Conservation (phyloP, 2,113 vertebrate species). For the Carollia perspicillata region DNA sequence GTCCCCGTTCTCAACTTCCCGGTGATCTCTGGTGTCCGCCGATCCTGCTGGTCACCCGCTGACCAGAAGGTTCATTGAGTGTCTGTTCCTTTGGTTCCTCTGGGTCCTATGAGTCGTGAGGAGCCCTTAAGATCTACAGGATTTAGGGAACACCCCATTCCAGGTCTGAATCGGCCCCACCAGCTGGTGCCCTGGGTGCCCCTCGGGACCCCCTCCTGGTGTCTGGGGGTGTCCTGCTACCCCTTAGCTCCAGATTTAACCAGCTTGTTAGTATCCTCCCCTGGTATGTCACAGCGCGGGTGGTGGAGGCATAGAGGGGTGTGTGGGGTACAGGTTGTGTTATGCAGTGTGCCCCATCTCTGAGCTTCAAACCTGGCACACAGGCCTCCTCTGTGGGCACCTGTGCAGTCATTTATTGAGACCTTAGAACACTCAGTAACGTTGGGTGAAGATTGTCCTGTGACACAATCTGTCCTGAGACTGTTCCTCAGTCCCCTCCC, state of each 20-base stretch:
- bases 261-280: background rate
- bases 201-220: background rate
- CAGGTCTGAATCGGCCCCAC: background rate
- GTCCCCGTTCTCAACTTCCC: background rate
- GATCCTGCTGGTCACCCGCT: background rate
- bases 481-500: background rate
- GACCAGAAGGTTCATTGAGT: background rate
- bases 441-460: background rate
- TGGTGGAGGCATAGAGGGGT: background rate
- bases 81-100: background rate
- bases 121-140: background rate
- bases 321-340: fast-evolving
- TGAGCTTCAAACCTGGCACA: background rate
- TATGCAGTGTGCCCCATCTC: background rate
- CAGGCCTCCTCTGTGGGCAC: background rate
- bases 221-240: background rate
- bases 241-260: background rate
- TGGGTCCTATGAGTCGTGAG: background rate
- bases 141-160: background rate
- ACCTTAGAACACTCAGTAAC: background rate
- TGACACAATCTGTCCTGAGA: background rate
- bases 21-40: too few species aligned
- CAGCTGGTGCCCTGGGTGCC: background rate
- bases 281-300: background rate
- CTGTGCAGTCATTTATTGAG: background rate